A percentile compares a stretch with the other conserved stretches of the same genome.
Conservation (phyloP, 2,888 invertebrate genomes). For the Thymelicus sylvestris region DNA sequence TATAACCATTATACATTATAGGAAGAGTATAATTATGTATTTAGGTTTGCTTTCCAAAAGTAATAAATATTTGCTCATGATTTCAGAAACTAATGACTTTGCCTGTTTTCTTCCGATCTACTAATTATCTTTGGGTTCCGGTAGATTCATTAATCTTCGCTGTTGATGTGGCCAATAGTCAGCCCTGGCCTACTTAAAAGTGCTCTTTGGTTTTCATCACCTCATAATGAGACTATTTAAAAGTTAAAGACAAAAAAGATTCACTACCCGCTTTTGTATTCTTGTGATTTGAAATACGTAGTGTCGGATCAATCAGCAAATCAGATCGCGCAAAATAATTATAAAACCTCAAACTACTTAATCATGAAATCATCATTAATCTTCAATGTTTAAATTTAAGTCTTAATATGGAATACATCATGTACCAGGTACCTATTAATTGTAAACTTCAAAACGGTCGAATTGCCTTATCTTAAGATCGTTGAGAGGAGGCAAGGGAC, state of each 20-base stretch:
- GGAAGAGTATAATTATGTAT: too few relatives aligned
- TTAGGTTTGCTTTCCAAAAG: not conserved
- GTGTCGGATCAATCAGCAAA: too few relatives aligned
- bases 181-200: slow-evolving; percentile 20
- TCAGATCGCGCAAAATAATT: too few relatives aligned
- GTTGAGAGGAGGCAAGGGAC: too few relatives aligned
- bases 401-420: too few relatives aligned
- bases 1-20: too few relatives aligned
- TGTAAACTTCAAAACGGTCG: too few relatives aligned
- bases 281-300: not conserved
- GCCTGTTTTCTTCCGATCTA: slow-evolving; percentile 23
- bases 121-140: slow-evolving; percentile 23
- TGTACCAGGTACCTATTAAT: too few relatives aligned
- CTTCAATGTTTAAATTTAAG: too few relatives aligned
- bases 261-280: not conserved
- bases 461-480: too few relatives aligned
- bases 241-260: not conserved
- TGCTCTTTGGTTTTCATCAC: not conserved
- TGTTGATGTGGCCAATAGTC: slow-evolving; percentile 21
- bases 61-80: slow-evolving; percentile 15
- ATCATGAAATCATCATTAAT: too few relatives aligned
- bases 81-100: slow-evolving; percentile 29
- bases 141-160: slow-evolving; percentile 24
- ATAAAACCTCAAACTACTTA: too few relatives aligned
- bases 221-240: not conserved